Evolutionary conservation across 2,888 invertebrate genomes (phyloP).

Genomic region (Brenthis hecate): DNA sequence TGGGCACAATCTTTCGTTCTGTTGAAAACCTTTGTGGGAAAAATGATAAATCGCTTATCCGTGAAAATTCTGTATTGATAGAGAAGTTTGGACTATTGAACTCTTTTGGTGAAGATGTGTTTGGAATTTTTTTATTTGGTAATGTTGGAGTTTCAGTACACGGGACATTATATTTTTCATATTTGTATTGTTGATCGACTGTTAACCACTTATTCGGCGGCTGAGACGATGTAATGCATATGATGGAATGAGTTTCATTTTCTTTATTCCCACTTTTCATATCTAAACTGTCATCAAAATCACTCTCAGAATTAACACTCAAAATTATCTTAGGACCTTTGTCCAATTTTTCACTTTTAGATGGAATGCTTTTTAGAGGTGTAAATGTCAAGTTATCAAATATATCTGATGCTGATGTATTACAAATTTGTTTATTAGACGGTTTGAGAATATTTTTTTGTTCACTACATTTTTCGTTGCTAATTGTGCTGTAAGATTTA

Average conservation of each 20-base stretch:
- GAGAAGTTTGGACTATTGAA: slow-evolving; percentile 73
- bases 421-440: slow-evolving; percentile 56
- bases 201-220: slow-evolving; percentile 62
- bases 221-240: slow-evolving; percentile 61
- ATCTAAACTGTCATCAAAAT: slow-evolving; percentile 68
- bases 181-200: slow-evolving; percentile 51
- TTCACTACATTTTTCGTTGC: slow-evolving; percentile 37
- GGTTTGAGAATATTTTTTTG: slow-evolving; percentile 59
- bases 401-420: slow-evolving; percentile 55
- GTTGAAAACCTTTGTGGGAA: slow-evolving; percentile 73
- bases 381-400: slow-evolving; percentile 74
- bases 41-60: slow-evolving; percentile 74
- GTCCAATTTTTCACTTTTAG: slow-evolving; percentile 61
- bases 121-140: slow-evolving; percentile 67
- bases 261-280: slow-evolving; percentile 59
- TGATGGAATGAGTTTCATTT: slow-evolving; percentile 66
- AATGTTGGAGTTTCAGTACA: slow-evolving; percentile 53
- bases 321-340: slow-evolving; percentile 67
- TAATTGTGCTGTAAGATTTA: slow-evolving; percentile 48
- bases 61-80: slow-evolving; percentile 74
- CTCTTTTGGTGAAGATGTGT: slow-evolving; percentile 76
- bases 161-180: slow-evolving; percentile 43
- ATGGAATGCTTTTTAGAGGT: slow-evolving; percentile 58
- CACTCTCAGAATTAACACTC: slow-evolving; percentile 67
- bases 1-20: slow-evolving; percentile 66